Conservation (phyloP, 2,888 invertebrate species). For the Drosophila lacicola region DNA sequence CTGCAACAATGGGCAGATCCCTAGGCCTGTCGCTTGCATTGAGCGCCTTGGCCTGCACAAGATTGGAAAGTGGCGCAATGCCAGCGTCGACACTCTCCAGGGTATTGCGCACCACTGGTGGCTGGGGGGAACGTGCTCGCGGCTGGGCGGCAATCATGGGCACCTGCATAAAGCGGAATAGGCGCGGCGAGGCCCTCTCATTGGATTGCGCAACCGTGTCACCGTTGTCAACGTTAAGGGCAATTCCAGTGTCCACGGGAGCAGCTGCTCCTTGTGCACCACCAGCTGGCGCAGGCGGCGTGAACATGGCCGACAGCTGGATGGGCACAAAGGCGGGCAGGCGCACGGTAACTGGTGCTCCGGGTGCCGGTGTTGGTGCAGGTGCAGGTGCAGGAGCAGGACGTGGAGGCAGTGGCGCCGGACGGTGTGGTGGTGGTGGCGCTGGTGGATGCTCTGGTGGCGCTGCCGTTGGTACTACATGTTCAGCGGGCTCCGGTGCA, state of each 20-base stretch:
- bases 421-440: background rate
- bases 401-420: constrained; percentile 12
- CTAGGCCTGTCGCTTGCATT: constrained; percentile 19
- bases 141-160: constrained; percentile 22
- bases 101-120: constrained; percentile 56
- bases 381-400: constrained; percentile 25
- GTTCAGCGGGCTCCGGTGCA: constrained; percentile 80
- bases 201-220: constrained; percentile 20
- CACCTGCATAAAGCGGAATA: constrained; percentile 56
- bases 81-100: constrained; percentile 67
- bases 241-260: background rate
- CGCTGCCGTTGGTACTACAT: constrained; percentile 63
- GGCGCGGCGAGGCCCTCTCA: constrained; percentile 33
- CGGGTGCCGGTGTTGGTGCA: constrained; percentile 17
- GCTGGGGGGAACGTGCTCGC: constrained; percentile 4
- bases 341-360: constrained; percentile 75
- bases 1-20: constrained; percentile 39
- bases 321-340: constrained; percentile 83
- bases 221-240: background rate
- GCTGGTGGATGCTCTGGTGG: constrained; percentile 8
- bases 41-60: constrained; percentile 59
- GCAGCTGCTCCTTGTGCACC: background rate
- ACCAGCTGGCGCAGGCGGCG: constrained; percentile 75
- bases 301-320: constrained; percentile 82
- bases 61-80: constrained; percentile 52